phyloP scores from a whole-genome alignment of 2,888 invertebrate genomes.

The Eledona agricola region DNA sequence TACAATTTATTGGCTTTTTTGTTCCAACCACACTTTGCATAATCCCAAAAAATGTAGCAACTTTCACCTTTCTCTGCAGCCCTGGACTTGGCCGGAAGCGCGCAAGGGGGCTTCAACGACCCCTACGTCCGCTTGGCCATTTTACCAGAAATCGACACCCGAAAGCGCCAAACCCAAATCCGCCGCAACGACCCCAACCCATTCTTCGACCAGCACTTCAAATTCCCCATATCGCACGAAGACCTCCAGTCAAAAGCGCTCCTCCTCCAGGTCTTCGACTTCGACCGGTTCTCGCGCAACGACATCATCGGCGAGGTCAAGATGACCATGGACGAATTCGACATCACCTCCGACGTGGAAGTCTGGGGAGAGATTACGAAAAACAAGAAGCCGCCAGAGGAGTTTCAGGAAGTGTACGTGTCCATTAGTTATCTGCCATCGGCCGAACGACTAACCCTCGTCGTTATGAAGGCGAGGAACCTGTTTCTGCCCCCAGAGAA shows the following conservation, averaged over 20 bases:
- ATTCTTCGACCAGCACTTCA: slow-evolving; percentile 90
- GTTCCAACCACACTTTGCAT: too few relatives aligned
- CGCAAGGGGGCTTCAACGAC: slow-evolving; percentile 88
- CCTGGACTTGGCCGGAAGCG: slow-evolving; percentile 83
- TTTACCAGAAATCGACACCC: slow-evolving; percentile 84
- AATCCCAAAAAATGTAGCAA: too few relatives aligned
- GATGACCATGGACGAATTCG: slow-evolving; percentile 79
- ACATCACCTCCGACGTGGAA: slow-evolving; percentile 79
- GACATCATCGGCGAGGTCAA: slow-evolving; percentile 86
- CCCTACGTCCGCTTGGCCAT: slow-evolving; percentile 85
- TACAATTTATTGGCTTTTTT: too few relatives aligned
- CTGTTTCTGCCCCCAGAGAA: slow-evolving; percentile 76
- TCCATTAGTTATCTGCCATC: slow-evolving; percentile 88
- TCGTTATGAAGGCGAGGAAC: slow-evolving; percentile 81
- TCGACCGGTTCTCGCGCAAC: slow-evolving; percentile 83
- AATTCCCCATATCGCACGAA: slow-evolving; percentile 90
- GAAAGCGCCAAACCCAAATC: slow-evolving; percentile 85
- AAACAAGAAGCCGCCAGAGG: slow-evolving; percentile 83
- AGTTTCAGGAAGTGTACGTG: slow-evolving; percentile 81
- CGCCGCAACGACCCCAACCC: slow-evolving; percentile 87
- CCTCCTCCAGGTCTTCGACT: slow-evolving; percentile 75
- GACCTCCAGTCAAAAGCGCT: slow-evolving; percentile 83
- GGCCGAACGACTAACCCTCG: slow-evolving; percentile 69
- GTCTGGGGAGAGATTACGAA: slow-evolving; percentile 89
- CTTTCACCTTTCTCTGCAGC: slow-evolving; percentile 65